Base-by-base conservation (phyloP, 1,140 invertebrate species). In the Helicorthomorpha holstii region DNA sequence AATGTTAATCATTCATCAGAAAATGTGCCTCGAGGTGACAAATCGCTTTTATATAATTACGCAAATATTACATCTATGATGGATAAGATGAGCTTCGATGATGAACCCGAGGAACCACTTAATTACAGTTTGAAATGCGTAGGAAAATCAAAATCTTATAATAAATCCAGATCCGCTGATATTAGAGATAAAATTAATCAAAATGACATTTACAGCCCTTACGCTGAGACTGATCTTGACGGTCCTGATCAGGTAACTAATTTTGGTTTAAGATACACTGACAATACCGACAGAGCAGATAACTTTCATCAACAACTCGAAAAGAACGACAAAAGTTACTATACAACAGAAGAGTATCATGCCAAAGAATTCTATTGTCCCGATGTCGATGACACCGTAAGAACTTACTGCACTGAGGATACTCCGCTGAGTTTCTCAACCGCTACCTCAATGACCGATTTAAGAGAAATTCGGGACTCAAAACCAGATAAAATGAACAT, bases 401-500 rank as follows among this genome's bases (percentile, higher is more conserved):
- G 85, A 55, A 91, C 87, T 51, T 95, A 92, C 63, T 91, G 81
- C 60, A 93, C 88, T 0, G 91, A 96, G 70, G 89, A 85, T 12
- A 94, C 88, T 0, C 87, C 87, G 0, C 73, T 82, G 29, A 84
- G 82, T 62, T 86, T 85, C 57, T 92, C 87, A 1, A 86, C 82
- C 44, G 84, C 89, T 0, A 85, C 86, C 0, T 94, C 89, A 1
- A 78, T 90, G 60, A 87, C 81, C 1, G 89, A 94, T 69, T 67
- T 93, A 12, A 73, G 81, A 54, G 71, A 78, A 61, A 21, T 46
- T 19, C 4, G 19, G 19, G 44, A 46, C 21, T n/a, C n/a, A n/a
- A n/a, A n/a, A n/a, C n/a, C n/a, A n/a, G n/a, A n/a, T n/a, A n/a
- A n/a, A n/a, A n/a, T n/a, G n/a, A n/a, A n/a, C n/a, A n/a, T n/a